Percentiles rank a stretch among this genome's conserved stretches.
Conservation (phyloP, 2,113 vertebrate genomes). For the Rostratula benghalensis region DNA sequence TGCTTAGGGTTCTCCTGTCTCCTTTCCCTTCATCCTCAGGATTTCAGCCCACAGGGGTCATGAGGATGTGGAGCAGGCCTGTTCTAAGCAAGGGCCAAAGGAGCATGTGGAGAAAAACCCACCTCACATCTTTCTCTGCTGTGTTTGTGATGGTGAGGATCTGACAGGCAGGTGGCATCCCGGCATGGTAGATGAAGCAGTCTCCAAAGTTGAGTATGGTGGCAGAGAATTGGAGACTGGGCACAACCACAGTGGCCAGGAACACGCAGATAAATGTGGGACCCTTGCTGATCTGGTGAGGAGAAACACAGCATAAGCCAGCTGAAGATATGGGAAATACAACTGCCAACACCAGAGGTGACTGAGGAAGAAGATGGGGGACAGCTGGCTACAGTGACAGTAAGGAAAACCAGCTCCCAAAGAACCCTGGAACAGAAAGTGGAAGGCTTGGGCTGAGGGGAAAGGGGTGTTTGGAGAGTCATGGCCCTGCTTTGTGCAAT, state of each 20-base stretch:
- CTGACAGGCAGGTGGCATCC: conserved; percentile 75
- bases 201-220: conserved; percentile 85
- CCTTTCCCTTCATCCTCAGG: not conserved
- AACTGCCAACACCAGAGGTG: not conserved
- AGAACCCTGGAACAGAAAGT: not conserved
- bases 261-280: conserved; percentile 75
- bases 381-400: not conserved
- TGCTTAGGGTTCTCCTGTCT: not conserved
- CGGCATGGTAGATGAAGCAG: conserved; percentile 78
- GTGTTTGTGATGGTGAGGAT: conserved; percentile 81
- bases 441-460: not conserved
- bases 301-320: not conserved
- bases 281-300: conserved; percentile 80
- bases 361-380: not conserved
- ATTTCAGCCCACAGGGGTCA: not conserved
- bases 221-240: conserved; percentile 83
- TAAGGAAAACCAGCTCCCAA: not conserved
- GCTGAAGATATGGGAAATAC: not conserved
- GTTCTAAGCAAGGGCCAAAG: not conserved
- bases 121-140: conserved; percentile 78
- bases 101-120: not conserved
- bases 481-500: not conserved
- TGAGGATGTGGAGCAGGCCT: not conserved
- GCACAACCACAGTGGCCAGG: conserved; percentile 69
- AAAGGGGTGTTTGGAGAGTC: not conserved